Conservation (phyloP, 2,797 vertebrate species). For the Enteromius treurensis region DNA sequence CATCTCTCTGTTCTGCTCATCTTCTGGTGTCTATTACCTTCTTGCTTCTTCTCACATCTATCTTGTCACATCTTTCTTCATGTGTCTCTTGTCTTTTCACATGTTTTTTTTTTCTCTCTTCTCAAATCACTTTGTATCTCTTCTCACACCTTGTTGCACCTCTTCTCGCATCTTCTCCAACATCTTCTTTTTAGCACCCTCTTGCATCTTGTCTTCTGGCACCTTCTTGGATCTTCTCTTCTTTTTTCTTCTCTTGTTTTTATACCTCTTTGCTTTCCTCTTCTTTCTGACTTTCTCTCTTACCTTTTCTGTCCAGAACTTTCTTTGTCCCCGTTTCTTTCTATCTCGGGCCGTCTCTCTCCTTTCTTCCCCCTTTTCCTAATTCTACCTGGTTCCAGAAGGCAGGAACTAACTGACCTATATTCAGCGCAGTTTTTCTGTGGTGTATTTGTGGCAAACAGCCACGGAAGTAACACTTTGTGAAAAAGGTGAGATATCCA, state of each 20-base stretch:
- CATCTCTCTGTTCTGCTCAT: not conserved
- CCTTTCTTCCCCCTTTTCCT: not conserved
- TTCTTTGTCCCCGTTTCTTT: not conserved
- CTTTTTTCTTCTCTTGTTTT: not conserved
- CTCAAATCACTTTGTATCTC: not conserved
- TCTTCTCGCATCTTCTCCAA: not conserved
- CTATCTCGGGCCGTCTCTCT: not conserved
- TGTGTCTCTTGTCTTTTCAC: not conserved
- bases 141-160: not conserved
- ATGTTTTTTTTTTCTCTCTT: not conserved
- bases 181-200: not conserved
- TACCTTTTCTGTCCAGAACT: not conserved
- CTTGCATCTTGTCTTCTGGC: not conserved
- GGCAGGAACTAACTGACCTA: constrained; percentile 43
- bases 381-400: constrained; percentile 37
- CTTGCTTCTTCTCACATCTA: not conserved
- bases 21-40: not conserved
- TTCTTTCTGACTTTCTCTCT: not conserved
- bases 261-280: not conserved
- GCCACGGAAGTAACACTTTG: not conserved
- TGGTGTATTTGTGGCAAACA: constrained; percentile 1
- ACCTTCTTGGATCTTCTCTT: not conserved
- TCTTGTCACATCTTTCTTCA: constrained; percentile 1
- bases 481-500: not conserved
- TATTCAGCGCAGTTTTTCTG: constrained; percentile 31